phyloP scores from a whole-genome alignment of 1,140 invertebrate species.

The Rhizoglyphus robini region DNA sequence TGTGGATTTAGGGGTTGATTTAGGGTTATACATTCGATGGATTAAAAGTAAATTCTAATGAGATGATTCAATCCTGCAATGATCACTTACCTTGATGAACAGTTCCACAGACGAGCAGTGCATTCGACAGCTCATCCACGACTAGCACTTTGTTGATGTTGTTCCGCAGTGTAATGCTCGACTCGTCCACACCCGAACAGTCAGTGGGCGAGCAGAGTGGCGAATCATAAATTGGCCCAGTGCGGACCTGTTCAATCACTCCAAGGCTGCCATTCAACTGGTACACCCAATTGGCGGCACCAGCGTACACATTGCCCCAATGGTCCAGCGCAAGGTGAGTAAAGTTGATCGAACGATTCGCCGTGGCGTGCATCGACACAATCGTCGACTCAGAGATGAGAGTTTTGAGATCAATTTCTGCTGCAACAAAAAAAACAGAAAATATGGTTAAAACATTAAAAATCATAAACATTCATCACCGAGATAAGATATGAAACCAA shows the following conservation, averaged over 20 bases:
- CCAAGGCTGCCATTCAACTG: constrained; percentile 56
- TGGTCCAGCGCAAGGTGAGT: constrained; percentile 49
- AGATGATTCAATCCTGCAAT: not conserved
- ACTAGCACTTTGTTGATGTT: constrained; percentile 85
- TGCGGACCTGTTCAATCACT: constrained; percentile 48
- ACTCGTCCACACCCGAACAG: constrained; percentile 45
- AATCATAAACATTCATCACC: too few relatives aligned
- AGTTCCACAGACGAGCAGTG: constrained; percentile 74
- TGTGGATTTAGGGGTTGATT: too few relatives aligned
- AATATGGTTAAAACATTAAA: too few relatives aligned
- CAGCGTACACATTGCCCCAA: constrained; percentile 53
- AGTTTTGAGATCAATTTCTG: not conserved
- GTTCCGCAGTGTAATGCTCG: constrained; percentile 52
- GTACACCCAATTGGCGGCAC: constrained; percentile 66
- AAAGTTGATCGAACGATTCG: constrained; percentile 34
- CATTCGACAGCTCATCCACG: constrained; percentile 61
- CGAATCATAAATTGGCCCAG: constrained; percentile 67
- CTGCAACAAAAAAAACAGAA: too few relatives aligned
- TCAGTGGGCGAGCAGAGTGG: constrained; percentile 71
- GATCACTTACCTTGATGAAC: constrained; percentile 47
- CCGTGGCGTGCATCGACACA: constrained; percentile 27
- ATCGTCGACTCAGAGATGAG: not conserved
- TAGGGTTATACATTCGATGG: too few relatives aligned
- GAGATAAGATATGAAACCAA: not conserved
- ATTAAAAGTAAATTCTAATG: not conserved